Evolutionary conservation across 2,797 vertebrate genomes (phyloP), one percentile per base, ranked within the genome.

Genomic region (Urocyon cinereoargenteus): DNA sequence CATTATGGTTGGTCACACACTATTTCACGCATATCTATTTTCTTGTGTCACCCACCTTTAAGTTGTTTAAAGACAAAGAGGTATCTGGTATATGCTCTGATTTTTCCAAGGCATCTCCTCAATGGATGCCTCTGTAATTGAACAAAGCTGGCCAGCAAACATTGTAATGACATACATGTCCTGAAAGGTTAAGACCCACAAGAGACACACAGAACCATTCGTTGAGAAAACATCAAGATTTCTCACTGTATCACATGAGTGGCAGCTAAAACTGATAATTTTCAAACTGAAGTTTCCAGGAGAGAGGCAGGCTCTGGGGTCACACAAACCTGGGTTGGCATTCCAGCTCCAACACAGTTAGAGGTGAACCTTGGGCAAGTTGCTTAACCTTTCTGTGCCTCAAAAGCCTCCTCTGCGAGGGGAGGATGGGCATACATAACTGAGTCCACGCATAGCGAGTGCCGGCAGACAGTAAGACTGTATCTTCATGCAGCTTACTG

Each of bases 61-160:
- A 66, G 87, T 18, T 73, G 40, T 84, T 89, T 92, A 83, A 89
- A 59, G 68, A 87, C 77, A 96, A 90, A 82, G n/a, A 34, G 1
- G 3, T 21, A 6, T 62, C 72, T 81, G 73, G 16, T 24, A 51
- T 14, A 55, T 3, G 19, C 22, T 31, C 66, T 73, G 36, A 26
- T 45, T 87, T 79, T 90, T 26, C 90, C 79, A 95, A 83, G 62
- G 72, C 40, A 82, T 90, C n/a, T 86, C 85, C 16, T 92, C 45
- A 62, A 79, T 45, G 40, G 40, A 45, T 45, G 40, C 6, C 40
- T 78, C 0, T 81, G 36, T 81, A 72, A 55, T 12, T 83, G 34
- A 91, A 34, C 34, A 55, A 51, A 72, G 72, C 57, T 77, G 77
- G 53, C 53, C 91, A 75, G 75, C 66, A 79, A 70, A 77, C 11